Base-by-base conservation (phyloP, 2,888 invertebrate genomes). In the Steinernema hermaphroditum region DNA sequence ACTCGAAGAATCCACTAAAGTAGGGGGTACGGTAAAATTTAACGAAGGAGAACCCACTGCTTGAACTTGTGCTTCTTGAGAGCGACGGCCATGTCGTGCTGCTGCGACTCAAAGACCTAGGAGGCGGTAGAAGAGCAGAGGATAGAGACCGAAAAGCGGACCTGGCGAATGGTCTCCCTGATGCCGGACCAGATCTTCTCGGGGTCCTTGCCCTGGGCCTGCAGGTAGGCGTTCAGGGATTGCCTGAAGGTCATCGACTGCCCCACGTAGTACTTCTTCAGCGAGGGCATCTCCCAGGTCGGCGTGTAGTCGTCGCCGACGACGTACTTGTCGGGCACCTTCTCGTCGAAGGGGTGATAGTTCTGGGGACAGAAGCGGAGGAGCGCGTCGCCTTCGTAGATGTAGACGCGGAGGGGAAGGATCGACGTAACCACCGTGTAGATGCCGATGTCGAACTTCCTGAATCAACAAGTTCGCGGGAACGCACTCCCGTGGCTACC, bases 381-480 rank as follows among this genome's bases (percentile, higher is more conserved):
- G 8, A 97, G 89, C 9, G 93, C 92, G 86, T 97, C 96, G 1
- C 92, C 93, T 86, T 92, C 92, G 86, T 94, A 93, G 83, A 92
- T 92, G 86, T 96, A 97, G 0, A 92, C 91, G 78, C 95, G 90
- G 27, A 97, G 88, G 0, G 97, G 97, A 88, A 94, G 91, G 0
- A 96, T 90, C 0, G 94, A 96, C 0, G 95, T 96, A 24, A 97
- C 89, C 0, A 92, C 92, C 0, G 93, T 93, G 87, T 97, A 97
- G 73, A 97, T 91, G 9, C 97, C 96, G 87, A 97, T 93, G 88
- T 97, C 97, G 88, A 97, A 97, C 89, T 95, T 96, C 87, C 89
- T 89, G 79, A 44, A 87, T 1, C 19, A 46, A 1, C 14, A 71
- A 74, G n/a, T 49, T 74, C 14, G 44, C 0, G 8, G 19, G 49